Evolutionary conservation across 2,888 invertebrate genomes (phyloP).

Genomic region (Brachypterus glaber): DNA sequence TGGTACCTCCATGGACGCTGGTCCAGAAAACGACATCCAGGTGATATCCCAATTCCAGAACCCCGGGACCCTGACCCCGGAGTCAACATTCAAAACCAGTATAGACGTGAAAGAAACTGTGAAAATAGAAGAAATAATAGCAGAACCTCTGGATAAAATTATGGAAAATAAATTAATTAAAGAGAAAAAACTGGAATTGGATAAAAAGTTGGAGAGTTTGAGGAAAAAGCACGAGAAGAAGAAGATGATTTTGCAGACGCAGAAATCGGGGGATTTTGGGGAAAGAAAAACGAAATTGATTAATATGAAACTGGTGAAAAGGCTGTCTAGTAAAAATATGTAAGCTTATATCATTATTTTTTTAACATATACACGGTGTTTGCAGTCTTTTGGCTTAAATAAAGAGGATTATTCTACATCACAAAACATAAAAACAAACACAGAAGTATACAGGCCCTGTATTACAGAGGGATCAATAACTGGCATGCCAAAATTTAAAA

Average conservation of each 20-base stretch:
- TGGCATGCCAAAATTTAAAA: too few relatives aligned
- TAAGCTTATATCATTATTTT: constrained; percentile 43
- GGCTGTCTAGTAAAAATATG: constrained; percentile 71
- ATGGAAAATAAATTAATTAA: constrained; percentile 72
- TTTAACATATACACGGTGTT: too few relatives aligned
- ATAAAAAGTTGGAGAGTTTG: constrained; percentile 77
- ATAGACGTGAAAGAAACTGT: constrained; percentile 34
- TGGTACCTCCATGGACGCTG: constrained; percentile 26
- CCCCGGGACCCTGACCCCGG: constrained; percentile 18
- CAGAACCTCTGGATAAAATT: constrained; percentile 71
- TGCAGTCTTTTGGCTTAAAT: too few relatives aligned
- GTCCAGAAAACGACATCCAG: constrained; percentile 28
- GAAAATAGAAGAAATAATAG: constrained; percentile 53
- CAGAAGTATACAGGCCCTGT: too few relatives aligned
- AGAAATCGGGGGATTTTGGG: constrained; percentile 51
- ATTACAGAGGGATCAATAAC: too few relatives aligned
- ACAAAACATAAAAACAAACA: too few relatives aligned
- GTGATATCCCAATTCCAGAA: constrained; percentile 12
- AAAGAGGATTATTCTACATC: too few relatives aligned
- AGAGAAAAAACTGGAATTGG: constrained; percentile 74
- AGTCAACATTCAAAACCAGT: constrained; percentile 31
- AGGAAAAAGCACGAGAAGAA: constrained; percentile 77
- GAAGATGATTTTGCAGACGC: constrained; percentile 48
- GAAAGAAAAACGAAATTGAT: constrained; percentile 64
- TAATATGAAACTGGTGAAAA: constrained; percentile 63